These are phyloP conservation scores for Lochmaea capreae DNA, from an alignment of 2,888 invertebrate genomes.

Conservation along the genomic window DNA sequence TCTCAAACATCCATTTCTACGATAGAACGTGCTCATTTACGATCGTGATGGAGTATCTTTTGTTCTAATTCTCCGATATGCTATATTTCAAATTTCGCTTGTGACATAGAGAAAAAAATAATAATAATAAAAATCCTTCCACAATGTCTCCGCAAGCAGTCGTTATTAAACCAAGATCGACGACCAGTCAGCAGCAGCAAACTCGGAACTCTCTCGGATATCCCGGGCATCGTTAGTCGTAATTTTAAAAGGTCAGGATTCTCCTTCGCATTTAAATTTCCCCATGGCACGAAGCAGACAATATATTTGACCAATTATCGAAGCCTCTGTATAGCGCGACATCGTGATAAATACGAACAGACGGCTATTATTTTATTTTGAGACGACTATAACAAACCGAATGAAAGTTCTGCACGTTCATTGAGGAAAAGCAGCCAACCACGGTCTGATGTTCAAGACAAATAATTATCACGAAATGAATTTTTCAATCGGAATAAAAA, in stretches of 20 bases:
- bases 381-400: slow-evolving; percentile 57
- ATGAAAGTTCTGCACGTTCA: slow-evolving; percentile 55
- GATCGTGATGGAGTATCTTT: not conserved
- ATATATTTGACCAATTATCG: slow-evolving; percentile 65
- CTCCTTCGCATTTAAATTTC: slow-evolving; percentile 43
- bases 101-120: not conserved
- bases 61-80: not conserved
- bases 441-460: slow-evolving; percentile 13
- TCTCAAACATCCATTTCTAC: not conserved
- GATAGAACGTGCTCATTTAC: not conserved
- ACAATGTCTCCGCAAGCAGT: slow-evolving; percentile 13
- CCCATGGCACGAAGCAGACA: slow-evolving; percentile 57
- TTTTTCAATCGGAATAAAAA: not conserved
- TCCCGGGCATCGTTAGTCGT: slow-evolving; percentile 44
- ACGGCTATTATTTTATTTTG: slow-evolving; percentile 63
- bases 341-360: slow-evolving; percentile 62
- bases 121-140: slow-evolving; percentile 5
- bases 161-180: slow-evolving; percentile 1
- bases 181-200: slow-evolving; percentile 22
- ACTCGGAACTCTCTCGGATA: slow-evolving; percentile 39
- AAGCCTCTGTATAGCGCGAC: slow-evolving; percentile 55
- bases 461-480: not conserved
- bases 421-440: slow-evolving; percentile 26
- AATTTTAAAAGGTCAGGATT: slow-evolving; percentile 47
- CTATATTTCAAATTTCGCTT: slow-evolving; percentile 13